phyloP scores from a whole-genome alignment of 1,140 invertebrate species.

The Akabosia matsudoensis region DNA sequence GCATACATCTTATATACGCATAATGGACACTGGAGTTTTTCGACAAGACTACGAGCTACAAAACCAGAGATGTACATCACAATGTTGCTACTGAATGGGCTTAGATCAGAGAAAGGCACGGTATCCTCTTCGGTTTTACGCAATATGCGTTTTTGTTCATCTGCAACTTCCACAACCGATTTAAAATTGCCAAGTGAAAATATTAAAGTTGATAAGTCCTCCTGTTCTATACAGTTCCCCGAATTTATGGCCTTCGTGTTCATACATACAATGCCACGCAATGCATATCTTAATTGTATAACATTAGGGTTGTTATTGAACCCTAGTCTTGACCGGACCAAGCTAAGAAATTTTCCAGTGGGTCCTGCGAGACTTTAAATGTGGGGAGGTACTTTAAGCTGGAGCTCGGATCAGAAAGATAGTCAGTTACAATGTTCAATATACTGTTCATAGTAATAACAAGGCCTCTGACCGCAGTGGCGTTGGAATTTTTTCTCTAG shows the following conservation, averaged over 20 bases:
- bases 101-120: no score
- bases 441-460: slow-evolving; percentile 40
- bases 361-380: slow-evolving; percentile 51
- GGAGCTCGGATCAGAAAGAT: not conserved
- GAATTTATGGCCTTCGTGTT: not conserved
- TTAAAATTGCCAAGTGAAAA: not conserved
- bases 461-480: slow-evolving; percentile 46
- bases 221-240: not conserved
- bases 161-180: not conserved
- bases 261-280: not conserved
- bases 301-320: slow-evolving; percentile 51
- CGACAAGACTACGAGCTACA: not conserved
- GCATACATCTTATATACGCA: not conserved
- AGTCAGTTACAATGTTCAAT: not conserved
- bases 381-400: slow-evolving; percentile 35
- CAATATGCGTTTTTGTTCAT: not conserved
- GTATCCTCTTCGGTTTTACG: no score
- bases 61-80: not conserved
- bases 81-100: not conserved
- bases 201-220: not conserved
- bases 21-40: not conserved
- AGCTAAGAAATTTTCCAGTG: slow-evolving; percentile 52
- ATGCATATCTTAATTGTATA: not conserved
- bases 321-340: slow-evolving; percentile 48
- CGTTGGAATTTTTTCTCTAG: no score